Evolutionary conservation across 2,888 invertebrate genomes (phyloP).

Genomic region (Altica lythri): DNA sequence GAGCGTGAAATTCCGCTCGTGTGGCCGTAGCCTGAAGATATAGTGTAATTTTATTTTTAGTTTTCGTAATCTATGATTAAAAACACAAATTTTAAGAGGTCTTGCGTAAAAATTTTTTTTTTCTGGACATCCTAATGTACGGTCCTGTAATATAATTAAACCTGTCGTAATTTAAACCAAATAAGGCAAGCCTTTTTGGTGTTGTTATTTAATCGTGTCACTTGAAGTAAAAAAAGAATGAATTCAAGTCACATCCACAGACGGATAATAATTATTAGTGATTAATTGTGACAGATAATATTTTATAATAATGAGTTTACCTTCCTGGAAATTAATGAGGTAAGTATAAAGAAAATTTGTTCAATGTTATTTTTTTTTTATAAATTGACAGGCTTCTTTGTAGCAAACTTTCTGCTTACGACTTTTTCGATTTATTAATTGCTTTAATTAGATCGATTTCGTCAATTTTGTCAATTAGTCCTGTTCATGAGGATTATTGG

Average conservation of each 20-base stretch:
- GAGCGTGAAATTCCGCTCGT: not conserved
- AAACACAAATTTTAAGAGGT: not conserved
- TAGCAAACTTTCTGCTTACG: not conserved
- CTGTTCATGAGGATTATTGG: too few relatives aligned
- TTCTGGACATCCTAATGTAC: not conserved
- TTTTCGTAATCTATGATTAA: not conserved
- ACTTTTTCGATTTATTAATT: not conserved
- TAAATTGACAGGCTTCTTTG: too few relatives aligned
- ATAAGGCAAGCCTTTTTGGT: not conserved
- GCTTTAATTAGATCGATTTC: too few relatives aligned
- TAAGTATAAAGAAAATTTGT: too few relatives aligned
- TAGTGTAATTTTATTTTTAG: too few relatives aligned
- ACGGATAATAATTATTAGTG: not conserved
- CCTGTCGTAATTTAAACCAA: slow-evolving; percentile 13
- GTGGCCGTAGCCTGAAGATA: too few relatives aligned
- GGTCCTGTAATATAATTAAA: slow-evolving; percentile 4
- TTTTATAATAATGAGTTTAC: slow-evolving; percentile 12
- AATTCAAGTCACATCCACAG: slow-evolving; percentile 12
- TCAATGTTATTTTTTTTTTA: too few relatives aligned
- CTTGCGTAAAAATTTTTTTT: not conserved
- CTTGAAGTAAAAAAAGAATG: slow-evolving; percentile 3
- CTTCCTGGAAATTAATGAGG: slow-evolving; percentile 6
- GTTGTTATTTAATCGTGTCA: slow-evolving; percentile 16
- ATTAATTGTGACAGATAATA: slow-evolving; percentile 2
- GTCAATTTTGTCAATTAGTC: too few relatives aligned